Conservation (phyloP, 2,113 vertebrate species). For the Neolamprologus longior region DNA sequence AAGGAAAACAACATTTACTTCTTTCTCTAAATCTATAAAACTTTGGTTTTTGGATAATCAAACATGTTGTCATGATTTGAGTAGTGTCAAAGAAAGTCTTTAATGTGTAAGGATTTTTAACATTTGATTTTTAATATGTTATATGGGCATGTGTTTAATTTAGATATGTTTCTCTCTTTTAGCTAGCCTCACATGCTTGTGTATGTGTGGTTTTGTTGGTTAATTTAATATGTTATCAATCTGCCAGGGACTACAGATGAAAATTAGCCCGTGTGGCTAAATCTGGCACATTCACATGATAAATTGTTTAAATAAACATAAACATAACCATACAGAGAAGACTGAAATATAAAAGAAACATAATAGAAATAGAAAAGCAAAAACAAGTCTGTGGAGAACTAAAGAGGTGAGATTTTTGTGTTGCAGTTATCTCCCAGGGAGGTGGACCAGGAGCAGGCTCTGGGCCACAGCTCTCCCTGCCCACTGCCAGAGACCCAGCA, state of each 20-base stretch:
- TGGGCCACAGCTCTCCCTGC: conserved; percentile 47
- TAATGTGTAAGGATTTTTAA: neutral
- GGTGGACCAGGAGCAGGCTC: conserved; percentile 73
- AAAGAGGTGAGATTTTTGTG: neutral
- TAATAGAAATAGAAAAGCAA: neutral
- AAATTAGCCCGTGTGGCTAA: neutral
- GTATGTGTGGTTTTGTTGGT: neutral
- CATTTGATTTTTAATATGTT: neutral
- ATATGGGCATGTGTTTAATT: neutral
- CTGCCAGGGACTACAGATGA: neutral
- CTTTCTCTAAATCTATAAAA: neutral
- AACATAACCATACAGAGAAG: neutral
- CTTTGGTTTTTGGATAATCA: neutral
- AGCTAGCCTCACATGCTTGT: neutral
- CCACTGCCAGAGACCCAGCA: conserved; percentile 61
- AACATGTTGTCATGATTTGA: neutral
- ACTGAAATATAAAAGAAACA: neutral
- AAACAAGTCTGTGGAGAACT: neutral
- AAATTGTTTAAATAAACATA: neutral
- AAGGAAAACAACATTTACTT: neutral
- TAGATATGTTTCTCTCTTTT: neutral
- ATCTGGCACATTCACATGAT: neutral
- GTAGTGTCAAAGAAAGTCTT: neutral
- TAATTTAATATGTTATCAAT: neutral
- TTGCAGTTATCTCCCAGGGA: conserved; percentile 69